Base-by-base conservation (phyloP, 1,140 invertebrate species). In the Sipha flava region DNA sequence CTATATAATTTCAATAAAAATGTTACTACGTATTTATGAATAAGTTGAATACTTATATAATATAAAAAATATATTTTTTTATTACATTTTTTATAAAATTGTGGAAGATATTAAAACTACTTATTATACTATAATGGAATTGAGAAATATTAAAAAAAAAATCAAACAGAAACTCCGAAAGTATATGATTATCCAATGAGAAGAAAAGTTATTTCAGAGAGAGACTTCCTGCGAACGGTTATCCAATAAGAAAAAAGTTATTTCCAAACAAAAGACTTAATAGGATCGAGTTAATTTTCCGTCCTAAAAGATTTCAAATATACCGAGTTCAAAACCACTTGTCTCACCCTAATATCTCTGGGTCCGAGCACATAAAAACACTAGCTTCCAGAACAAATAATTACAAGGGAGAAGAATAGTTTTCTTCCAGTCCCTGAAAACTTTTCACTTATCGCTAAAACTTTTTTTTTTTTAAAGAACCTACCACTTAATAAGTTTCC, bases 371-470 rank as follows among this genome's bases (percentile, higher is more conserved):
- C 64, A 66, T 66, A 43, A 66, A 66, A 66, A 40, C 64, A 12
- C 34, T 66, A 37, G 64, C 37, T 66, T 66, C 64, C 34, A 66
- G 34, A 66, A 66, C 64, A 66, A 66, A 66, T 66, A 66, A 66
- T 66, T 66, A 66, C 64, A 66, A 66, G 64, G 14, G 64, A 66
- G 21, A 66, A 66, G 64, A 66, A 66, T 66, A 66, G 64, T 66
- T 66, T 66, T 40, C 37, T 66, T 14, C 64, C 64, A 66, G 34
- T 66, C 64, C n/a, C 34, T 14, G 64, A 66, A 66, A 66, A 66
- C 64, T 66, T 66, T 66, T 66, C 64, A 66, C 64, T 66, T 66
- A 66, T 66, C 64, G 64, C 64, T 66, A 66, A 66, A 66, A 66
- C 34, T 66, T 66, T 66, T 43, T 66, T 66, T 43, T 66, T 66